A percentile compares a stretch with the other conserved stretches of the same genome.
Conservation (phyloP, 2,888 invertebrate species). For the Asteroscopus sphinx region DNA sequence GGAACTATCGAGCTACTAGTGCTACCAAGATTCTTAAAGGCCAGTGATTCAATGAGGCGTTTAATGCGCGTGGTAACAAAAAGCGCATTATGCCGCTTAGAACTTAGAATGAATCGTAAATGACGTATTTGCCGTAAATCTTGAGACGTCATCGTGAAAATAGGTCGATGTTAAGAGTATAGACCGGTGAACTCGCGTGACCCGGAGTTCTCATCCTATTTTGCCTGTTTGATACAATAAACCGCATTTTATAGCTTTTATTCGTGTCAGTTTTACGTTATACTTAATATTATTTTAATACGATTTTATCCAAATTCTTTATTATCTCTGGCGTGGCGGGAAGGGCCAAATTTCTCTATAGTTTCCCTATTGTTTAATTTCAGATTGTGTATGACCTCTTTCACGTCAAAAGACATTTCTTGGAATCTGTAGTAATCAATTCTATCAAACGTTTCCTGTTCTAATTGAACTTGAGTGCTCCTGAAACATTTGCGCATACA, state of each 20-base stretch:
- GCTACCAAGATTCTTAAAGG: neutral
- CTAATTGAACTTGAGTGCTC: slow-evolving; percentile 48
- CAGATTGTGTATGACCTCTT: neutral
- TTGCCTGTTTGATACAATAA: slow-evolving; percentile 41
- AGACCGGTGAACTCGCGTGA: slow-evolving; percentile 44
- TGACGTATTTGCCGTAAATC: slow-evolving; percentile 27
- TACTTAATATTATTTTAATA: slow-evolving; percentile 8
- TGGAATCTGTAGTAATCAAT: slow-evolving; percentile 37
- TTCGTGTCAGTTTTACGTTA: slow-evolving; percentile 3
- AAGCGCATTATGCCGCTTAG: slow-evolving; percentile 1
- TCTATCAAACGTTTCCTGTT: slow-evolving; percentile 39
- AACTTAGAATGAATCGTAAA: slow-evolving; percentile 14
- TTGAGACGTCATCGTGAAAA: slow-evolving; percentile 39
- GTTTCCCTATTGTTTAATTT: neutral
- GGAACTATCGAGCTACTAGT: neutral
- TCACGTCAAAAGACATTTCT: slow-evolving; percentile 16
- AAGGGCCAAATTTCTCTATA: neutral
- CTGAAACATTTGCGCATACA: slow-evolving; percentile 10
- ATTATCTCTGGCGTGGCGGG: neutral
- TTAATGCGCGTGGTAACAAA: slow-evolving; percentile 1
- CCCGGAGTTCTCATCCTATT: slow-evolving; percentile 48
- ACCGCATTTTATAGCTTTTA: slow-evolving; percentile 25
- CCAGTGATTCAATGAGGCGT: neutral
- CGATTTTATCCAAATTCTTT: slow-evolving; percentile 6
- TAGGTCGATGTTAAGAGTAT: slow-evolving; percentile 50